Conservation (phyloP, 2,113 vertebrate genomes). For the Ailurus styani region DNA sequence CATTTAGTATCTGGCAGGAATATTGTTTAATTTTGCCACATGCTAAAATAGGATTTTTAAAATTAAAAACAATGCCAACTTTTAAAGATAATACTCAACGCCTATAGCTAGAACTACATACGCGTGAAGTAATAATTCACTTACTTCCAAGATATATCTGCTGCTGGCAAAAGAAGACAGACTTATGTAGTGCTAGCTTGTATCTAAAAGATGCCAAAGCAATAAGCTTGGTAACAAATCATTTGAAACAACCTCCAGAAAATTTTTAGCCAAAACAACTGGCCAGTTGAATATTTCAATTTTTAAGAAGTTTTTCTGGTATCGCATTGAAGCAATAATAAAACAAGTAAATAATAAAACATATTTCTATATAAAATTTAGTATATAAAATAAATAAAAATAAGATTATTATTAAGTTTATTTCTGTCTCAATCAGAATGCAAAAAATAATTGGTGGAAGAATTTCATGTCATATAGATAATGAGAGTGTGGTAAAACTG, state of each 20-base stretch:
- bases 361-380: not conserved
- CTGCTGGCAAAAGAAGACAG: not conserved
- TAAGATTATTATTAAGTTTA: not conserved
- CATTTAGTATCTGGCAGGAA: not conserved
- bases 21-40: not conserved
- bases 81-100: constrained; percentile 19
- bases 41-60: not conserved
- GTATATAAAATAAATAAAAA: not conserved
- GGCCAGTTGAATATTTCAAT: not conserved
- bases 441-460: not conserved
- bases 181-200: not conserved
- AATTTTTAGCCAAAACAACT: not conserved
- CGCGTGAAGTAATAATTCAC: not conserved
- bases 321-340: not conserved
- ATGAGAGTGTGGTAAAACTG: not conserved
- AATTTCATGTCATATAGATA: not conserved
- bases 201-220: not conserved
- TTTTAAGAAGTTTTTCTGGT: constrained; percentile 34
- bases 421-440: constrained; percentile 17
- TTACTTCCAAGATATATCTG: not conserved
- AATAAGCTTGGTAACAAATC: not conserved
- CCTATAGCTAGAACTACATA: not conserved
- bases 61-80: not conserved
- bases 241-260: not conserved
- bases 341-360: not conserved